Evolutionary conservation across 2,113 vertebrate genomes (phyloP).

Genomic region (Notarius quadriscutis): DNA sequence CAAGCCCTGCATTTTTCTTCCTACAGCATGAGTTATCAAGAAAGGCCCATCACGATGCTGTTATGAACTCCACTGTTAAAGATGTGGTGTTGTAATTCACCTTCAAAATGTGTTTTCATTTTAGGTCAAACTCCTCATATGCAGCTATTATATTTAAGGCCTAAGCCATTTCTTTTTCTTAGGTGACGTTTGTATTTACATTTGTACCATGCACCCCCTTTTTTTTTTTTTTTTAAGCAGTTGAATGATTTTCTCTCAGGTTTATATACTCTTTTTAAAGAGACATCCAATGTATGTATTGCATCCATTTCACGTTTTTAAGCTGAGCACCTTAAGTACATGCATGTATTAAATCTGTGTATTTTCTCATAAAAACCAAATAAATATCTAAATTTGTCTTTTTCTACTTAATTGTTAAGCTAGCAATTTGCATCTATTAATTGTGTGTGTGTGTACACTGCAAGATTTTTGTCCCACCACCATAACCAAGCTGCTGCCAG

Average conservation of each 20-base stretch:
- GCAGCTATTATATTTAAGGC: neutral
- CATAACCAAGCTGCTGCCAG: neutral
- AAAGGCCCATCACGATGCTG: constrained; percentile 51
- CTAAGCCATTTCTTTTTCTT: neutral
- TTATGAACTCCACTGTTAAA: constrained; percentile 61
- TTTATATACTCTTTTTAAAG: neutral
- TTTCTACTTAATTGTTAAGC: neutral
- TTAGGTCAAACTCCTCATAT: constrained; percentile 28
- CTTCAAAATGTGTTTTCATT: constrained; percentile 19
- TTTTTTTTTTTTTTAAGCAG: neutral
- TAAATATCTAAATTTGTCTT: constrained; percentile 7
- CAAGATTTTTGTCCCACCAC: neutral
- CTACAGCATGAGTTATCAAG: constrained; percentile 55
- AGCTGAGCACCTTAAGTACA: constrained; percentile 21
- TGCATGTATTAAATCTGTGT: neutral
- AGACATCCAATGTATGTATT: neutral
- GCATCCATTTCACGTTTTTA: neutral
- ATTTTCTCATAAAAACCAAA: neutral
- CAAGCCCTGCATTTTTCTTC: constrained; percentile 10
- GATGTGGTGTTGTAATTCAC: constrained; percentile 45
- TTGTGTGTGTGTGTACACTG: neutral
- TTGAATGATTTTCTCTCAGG: neutral
- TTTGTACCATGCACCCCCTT: neutral
- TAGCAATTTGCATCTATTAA: neutral
- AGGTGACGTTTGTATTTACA: neutral